phyloP scores from a whole-genome alignment of 2,113 vertebrate genomes.

The Dryoscopus gambensis region DNA sequence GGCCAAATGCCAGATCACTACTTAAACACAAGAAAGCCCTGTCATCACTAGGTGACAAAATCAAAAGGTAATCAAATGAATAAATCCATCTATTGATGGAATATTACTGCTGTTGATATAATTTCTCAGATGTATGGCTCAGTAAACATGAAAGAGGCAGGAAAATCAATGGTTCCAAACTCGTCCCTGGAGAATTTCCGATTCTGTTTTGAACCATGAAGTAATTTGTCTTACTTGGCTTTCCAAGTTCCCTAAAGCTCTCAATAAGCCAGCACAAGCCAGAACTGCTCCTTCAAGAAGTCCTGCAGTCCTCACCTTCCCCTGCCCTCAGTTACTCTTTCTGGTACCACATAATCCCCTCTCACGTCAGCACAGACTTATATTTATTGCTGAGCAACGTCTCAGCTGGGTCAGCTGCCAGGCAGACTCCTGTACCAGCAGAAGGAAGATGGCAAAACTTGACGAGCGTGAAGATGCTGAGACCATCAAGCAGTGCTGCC shows the following conservation, averaged over 20 bases:
- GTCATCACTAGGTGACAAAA: neutral
- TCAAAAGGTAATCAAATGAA: neutral
- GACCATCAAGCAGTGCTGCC: neutral
- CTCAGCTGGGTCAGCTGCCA: neutral
- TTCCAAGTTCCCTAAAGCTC: neutral
- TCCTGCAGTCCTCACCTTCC: neutral
- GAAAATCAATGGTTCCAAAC: neutral
- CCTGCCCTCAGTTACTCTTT: conserved; percentile 7
- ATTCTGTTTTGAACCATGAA: neutral
- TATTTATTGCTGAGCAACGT: conserved; percentile 7
- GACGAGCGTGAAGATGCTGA: neutral
- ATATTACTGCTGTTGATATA: neutral
- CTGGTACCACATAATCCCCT: neutral
- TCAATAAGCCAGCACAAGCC: neutral
- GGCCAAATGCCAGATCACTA: neutral
- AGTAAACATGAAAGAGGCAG: neutral
- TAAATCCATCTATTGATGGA: neutral
- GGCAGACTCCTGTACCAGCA: neutral
- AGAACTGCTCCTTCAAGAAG: neutral
- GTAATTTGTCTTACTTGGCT: neutral
- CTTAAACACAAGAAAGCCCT: neutral
- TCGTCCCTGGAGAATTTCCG: neutral
- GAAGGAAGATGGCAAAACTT: neutral
- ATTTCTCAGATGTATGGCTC: neutral
- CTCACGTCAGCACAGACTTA: neutral